Conservation (phyloP, 2,797 vertebrate species). For the Xyrichtys novacula region DNA sequence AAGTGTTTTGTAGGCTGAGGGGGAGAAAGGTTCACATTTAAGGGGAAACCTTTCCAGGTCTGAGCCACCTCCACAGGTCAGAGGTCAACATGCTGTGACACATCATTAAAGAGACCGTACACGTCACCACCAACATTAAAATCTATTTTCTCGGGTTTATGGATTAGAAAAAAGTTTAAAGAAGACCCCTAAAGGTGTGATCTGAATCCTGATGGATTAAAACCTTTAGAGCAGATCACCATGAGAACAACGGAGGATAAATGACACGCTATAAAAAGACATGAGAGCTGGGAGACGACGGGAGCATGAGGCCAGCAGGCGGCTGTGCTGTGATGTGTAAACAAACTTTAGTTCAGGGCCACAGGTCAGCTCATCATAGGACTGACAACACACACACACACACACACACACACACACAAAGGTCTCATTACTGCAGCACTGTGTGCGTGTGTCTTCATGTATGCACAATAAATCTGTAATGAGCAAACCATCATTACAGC, state of each 20-base stretch:
- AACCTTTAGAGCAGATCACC: neutral
- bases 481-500: constrained; percentile 2
- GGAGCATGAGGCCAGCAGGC: neutral
- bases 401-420: constrained; percentile 2
- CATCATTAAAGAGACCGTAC: no score
- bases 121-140: no score
- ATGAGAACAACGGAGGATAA: neutral
- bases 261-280: neutral
- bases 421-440: constrained; percentile 32
- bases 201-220: neutral
- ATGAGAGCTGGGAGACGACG: neutral
- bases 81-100: constrained; percentile 2
- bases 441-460: constrained; percentile 11
- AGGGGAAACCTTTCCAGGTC: no score
- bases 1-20: no score
- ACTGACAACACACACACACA: neutral
- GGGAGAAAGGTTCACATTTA: no score
- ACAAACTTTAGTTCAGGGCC: neutral
- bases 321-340: constrained; percentile 4
- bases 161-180: neutral
- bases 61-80: no score
- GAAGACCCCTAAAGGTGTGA: neutral
- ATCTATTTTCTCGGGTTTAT: no score
- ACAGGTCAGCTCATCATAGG: constrained; percentile 16
- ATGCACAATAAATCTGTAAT: constrained; percentile 26